Conservation (phyloP, 2,888 invertebrate genomes). For the Thymelicus sylvestris region DNA sequence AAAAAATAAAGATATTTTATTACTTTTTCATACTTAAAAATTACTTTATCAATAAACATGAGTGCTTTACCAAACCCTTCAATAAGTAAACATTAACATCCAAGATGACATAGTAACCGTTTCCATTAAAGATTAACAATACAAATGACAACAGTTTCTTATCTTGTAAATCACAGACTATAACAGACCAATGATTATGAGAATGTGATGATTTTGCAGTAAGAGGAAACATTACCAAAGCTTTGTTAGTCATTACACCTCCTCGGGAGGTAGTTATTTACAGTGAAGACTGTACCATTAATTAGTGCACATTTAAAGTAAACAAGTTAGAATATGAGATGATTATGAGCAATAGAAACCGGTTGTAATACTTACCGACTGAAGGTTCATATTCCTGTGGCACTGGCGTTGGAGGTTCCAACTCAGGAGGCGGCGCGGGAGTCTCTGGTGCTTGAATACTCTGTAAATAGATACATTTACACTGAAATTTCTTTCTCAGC, state of each 20-base stretch:
- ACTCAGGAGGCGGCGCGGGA: constrained; percentile 67
- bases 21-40: too few relatives aligned
- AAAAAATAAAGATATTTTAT: too few relatives aligned
- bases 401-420: constrained; percentile 78
- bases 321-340: neutral
- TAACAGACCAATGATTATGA: neutral
- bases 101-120: constrained; percentile 14
- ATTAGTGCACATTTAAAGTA: constrained; percentile 19
- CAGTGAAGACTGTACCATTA: constrained; percentile 7
- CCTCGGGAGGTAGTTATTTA: constrained; percentile 10
- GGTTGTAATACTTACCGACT: constrained; percentile 63
- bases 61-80: too few relatives aligned
- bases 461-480: constrained; percentile 44
- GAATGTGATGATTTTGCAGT: neutral
- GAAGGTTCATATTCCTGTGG: constrained; percentile 81
- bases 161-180: constrained; percentile 15
- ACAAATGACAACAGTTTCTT: constrained; percentile 8
- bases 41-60: too few relatives aligned
- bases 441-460: constrained; percentile 67
- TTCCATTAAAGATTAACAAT: constrained; percentile 22
- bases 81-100: neutral
- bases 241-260: constrained; percentile 33
- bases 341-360: neutral
- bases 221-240: constrained; percentile 46
- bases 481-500: too few relatives aligned